These are phyloP conservation scores for Pseudomyrmex cubaensis DNA, from an alignment of 1,140 invertebrate genomes.

Conservation along the genomic window DNA sequence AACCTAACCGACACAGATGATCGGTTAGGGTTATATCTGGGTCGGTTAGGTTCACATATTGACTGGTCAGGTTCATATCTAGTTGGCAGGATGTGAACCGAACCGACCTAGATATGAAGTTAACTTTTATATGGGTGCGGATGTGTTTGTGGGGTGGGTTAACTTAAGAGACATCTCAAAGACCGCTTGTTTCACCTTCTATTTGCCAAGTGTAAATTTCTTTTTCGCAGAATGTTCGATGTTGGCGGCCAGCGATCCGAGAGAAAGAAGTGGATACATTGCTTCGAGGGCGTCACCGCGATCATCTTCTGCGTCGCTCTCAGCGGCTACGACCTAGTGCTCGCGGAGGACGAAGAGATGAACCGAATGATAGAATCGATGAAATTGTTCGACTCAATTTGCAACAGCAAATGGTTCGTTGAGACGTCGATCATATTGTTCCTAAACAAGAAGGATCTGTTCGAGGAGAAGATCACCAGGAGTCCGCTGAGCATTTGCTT, in stretches of 20 bases:
- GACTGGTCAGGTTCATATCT: too few species aligned
- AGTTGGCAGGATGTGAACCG: too few species aligned
- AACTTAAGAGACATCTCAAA: too few species aligned
- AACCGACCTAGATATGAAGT: too few species aligned
- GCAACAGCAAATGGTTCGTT: constrained; percentile 99
- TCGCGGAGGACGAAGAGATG: constrained; percentile 83
- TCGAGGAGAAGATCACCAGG: constrained; percentile 96
- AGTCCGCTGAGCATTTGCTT: constrained; percentile 98
- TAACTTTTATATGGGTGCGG: too few species aligned
- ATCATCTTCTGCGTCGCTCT: constrained; percentile 98
- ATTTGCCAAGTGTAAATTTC: background rate
- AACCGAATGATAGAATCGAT: constrained; percentile 96
- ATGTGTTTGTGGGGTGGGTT: too few species aligned
- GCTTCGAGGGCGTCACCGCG: constrained; percentile 98
- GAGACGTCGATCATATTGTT: constrained; percentile 99
- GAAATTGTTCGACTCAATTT: constrained; percentile 98
- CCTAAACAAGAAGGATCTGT: constrained; percentile 98
- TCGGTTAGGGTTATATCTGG: too few species aligned
- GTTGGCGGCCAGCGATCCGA: constrained; percentile 97
- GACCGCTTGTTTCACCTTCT: too few species aligned
- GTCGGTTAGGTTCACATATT: too few species aligned
- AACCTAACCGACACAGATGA: too few species aligned
- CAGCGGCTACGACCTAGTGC: constrained; percentile 90
- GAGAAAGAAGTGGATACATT: constrained; percentile 98
- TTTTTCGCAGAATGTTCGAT: constrained; percentile 92